Evolutionary conservation across 2,113 vertebrate species (phyloP).

Genomic region (Daboia siamensis): DNA sequence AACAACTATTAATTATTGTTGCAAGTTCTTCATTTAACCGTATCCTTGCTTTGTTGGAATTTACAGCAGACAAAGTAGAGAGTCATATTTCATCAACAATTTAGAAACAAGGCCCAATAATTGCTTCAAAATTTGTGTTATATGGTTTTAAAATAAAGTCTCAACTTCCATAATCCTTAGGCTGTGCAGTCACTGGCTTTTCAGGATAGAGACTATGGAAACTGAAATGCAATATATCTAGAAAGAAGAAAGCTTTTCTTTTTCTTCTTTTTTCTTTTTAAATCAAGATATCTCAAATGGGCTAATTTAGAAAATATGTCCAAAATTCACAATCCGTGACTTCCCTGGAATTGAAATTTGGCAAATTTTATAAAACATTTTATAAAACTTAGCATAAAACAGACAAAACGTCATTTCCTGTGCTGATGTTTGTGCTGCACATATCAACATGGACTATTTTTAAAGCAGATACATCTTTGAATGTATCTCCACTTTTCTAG

Average conservation of each 20-base stretch:
- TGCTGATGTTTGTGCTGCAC: not conserved
- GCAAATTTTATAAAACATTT: not conserved
- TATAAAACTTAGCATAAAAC: not conserved
- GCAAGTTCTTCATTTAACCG: not conserved
- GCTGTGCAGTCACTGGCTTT: not conserved
- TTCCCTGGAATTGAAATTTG: not conserved
- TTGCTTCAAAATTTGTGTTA: not conserved
- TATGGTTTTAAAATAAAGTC: not conserved
- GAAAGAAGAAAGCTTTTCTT: not conserved
- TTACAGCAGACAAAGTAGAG: not conserved
- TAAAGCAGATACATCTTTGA: not conserved
- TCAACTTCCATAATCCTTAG: not conserved
- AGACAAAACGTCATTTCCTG: not conserved
- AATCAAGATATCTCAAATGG: no score
- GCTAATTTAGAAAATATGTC: no score
- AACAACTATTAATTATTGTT: not conserved
- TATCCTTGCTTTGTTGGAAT: not conserved
- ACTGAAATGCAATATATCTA: not conserved
- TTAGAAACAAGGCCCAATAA: not conserved
- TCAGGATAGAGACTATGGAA: not conserved
- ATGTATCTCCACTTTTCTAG: not conserved
- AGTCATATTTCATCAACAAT: not conserved
- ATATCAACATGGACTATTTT: not conserved
- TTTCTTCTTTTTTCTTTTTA: not conserved
- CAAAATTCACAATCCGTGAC: not conserved